Conservation (phyloP, 2,113 vertebrate genomes). For the Proterorhinus semilunaris region DNA sequence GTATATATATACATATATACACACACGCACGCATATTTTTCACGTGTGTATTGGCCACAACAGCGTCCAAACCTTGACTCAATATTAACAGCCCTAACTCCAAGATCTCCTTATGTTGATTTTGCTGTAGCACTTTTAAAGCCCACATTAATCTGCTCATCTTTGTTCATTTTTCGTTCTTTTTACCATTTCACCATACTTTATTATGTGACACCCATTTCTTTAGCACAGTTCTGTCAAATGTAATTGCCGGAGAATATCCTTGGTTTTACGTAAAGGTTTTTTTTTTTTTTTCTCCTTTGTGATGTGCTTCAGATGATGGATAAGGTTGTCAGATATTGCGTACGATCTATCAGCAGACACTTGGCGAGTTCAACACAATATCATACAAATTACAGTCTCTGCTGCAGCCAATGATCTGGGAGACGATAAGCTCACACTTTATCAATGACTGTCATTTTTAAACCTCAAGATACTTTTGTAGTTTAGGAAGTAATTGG, state of each 20-base stretch:
- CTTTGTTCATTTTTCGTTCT: slow-evolving; percentile 17
- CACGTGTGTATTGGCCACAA: too few species aligned
- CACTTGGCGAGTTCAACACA: slow-evolving; percentile 23
- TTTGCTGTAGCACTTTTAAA: too few species aligned
- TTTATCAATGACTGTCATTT: slow-evolving; percentile 16
- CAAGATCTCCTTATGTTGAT: too few species aligned
- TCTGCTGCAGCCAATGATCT: slow-evolving; percentile 33
- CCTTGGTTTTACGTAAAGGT: slow-evolving; percentile 10
- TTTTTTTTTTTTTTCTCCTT: slow-evolving; percentile 13
- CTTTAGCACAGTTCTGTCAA: neutral
- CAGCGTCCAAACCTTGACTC: too few species aligned
- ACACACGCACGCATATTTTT: too few species aligned
- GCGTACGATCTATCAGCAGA: slow-evolving; percentile 22
- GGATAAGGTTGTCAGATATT: slow-evolving; percentile 24
- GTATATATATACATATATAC: too few species aligned
- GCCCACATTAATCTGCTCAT: too few species aligned
- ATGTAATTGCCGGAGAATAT: slow-evolving; percentile 31
- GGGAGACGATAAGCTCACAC: slow-evolving; percentile 6
- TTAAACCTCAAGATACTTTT: neutral
- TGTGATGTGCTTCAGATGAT: slow-evolving; percentile 21
- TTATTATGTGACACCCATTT: slow-evolving; percentile 16
- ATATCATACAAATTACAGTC: slow-evolving; percentile 34
- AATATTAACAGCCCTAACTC: too few species aligned
- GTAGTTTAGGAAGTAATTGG: neutral
- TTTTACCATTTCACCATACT: slow-evolving; percentile 11